Evolutionary conservation across 1,140 invertebrate species (phyloP).

Genomic region (Drosophila elegans): DNA sequence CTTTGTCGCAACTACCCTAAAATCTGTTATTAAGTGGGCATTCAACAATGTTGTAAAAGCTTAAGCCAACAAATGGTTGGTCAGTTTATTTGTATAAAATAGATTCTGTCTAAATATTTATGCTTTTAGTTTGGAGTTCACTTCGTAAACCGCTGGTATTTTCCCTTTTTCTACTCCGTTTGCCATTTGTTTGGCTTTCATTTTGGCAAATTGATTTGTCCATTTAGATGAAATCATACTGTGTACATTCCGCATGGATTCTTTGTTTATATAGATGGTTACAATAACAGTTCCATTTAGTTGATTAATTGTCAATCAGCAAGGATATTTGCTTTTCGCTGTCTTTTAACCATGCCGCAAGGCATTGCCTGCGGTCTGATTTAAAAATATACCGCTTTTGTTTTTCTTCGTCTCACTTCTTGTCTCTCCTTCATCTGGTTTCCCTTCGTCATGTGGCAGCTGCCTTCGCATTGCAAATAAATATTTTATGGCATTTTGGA

Average conservation of each 20-base stretch:
- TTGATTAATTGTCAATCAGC: slow-evolving; percentile 65
- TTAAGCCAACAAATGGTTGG: slow-evolving; percentile 32
- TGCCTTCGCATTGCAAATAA: slow-evolving; percentile 52
- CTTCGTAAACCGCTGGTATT: slow-evolving; percentile 12
- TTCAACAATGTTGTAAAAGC: slow-evolving; percentile 29
- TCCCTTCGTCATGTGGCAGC: slow-evolving; percentile 22
- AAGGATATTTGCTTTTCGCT: slow-evolving; percentile 21
- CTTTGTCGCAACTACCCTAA: neutral
- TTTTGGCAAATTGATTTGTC: slow-evolving; percentile 46
- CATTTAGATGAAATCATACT: slow-evolving; percentile 23
- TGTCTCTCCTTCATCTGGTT: slow-evolving; percentile 20
- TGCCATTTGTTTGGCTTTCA: slow-evolving; percentile 42
- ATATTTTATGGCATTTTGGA: slow-evolving; percentile 61
- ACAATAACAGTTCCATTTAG: slow-evolving; percentile 46
- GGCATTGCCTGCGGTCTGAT: slow-evolving; percentile 5
- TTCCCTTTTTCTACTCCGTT: slow-evolving; percentile 21
- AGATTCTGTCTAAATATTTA: slow-evolving; percentile 42
- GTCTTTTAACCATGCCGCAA: slow-evolving; percentile 7
- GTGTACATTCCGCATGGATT: slow-evolving; percentile 6
- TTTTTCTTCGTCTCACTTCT: slow-evolving; percentile 11
- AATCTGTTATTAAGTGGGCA: neutral
- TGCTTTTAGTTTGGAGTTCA: slow-evolving; percentile 32
- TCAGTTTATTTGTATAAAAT: slow-evolving; percentile 41
- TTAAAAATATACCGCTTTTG: slow-evolving; percentile 9
- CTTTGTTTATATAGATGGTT: slow-evolving; percentile 23